Conservation (phyloP, 2,888 invertebrate species). For the Hirtodrosophila cameraria region DNA sequence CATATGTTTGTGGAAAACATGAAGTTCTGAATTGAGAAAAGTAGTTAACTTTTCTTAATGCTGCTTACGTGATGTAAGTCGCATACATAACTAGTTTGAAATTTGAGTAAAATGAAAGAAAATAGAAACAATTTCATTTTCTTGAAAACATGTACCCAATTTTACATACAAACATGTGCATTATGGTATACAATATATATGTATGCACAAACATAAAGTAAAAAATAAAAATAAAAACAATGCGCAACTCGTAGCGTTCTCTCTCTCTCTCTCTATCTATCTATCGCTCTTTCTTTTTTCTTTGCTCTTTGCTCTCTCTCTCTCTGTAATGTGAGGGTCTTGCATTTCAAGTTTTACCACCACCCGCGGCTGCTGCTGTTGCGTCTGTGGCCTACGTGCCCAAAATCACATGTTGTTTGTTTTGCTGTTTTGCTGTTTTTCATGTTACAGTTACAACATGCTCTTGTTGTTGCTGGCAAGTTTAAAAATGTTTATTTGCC, state of each 20-base stretch:
- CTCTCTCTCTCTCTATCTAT: constrained; percentile 4
- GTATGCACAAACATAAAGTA: background rate
- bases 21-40: background rate
- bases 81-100: background rate
- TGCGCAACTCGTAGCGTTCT: constrained; percentile 37
- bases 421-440: constrained; percentile 66
- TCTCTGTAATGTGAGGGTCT: constrained; percentile 6
- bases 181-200: background rate
- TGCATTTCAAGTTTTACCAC: constrained; percentile 55
- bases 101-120: background rate
- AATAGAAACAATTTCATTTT: constrained; percentile 2
- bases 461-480: constrained; percentile 19
- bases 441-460: constrained; percentile 45
- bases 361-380: constrained; percentile 46
- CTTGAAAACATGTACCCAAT: background rate
- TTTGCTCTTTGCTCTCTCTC: too few relatives aligned
- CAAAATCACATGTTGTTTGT: constrained; percentile 76
- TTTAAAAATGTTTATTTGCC: constrained; percentile 22
- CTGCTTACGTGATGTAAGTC: constrained; percentile 6
- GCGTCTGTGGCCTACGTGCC: constrained; percentile 71
- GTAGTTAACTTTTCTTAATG: background rate
- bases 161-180: constrained; percentile 3
- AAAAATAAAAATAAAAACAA: constrained; percentile 3
- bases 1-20: background rate
- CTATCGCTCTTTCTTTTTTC: constrained; percentile 3